Evolutionary conservation across 1,140 invertebrate species (phyloP).

Genomic region (Anastrepha obliqua): DNA sequence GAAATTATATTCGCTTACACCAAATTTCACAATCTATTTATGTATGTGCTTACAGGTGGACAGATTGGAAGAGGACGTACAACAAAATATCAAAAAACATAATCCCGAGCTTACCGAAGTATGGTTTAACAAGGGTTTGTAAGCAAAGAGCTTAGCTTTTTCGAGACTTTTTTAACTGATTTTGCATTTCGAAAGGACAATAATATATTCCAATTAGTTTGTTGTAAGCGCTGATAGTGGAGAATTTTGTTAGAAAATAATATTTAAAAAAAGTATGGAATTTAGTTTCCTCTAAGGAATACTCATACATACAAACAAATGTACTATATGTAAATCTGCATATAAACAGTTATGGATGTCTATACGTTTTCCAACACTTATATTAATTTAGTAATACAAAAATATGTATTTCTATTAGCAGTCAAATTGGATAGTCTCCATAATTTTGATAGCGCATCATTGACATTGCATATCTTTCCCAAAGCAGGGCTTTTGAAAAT

Average conservation of each 20-base stretch:
- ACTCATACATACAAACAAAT: neutral
- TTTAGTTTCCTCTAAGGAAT: no score
- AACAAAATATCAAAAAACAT: constrained; percentile 75
- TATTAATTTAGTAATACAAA: neutral
- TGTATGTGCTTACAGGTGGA: constrained; percentile 68
- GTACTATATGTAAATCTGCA: neutral
- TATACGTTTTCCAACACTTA: neutral
- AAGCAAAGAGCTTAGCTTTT: constrained; percentile 60
- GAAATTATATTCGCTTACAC: neutral
- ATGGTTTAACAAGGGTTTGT: constrained; percentile 80
- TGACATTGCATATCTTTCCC: neutral
- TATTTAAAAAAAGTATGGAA: no score
- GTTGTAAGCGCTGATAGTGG: neutral
- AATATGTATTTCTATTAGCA: neutral
- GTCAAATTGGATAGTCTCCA: neutral
- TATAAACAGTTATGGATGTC: neutral
- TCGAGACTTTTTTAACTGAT: neutral
- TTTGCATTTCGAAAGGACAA: constrained; percentile 60
- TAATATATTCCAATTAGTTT: constrained; percentile 60
- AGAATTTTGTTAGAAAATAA: neutral
- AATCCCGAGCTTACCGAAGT: constrained; percentile 75
- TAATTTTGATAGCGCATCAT: neutral
- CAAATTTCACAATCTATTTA: neutral
- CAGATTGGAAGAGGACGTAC: constrained; percentile 78
- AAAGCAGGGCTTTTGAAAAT: neutral